Conservation (phyloP, 2,888 invertebrate species). For the Holacanthella duospinosa region DNA sequence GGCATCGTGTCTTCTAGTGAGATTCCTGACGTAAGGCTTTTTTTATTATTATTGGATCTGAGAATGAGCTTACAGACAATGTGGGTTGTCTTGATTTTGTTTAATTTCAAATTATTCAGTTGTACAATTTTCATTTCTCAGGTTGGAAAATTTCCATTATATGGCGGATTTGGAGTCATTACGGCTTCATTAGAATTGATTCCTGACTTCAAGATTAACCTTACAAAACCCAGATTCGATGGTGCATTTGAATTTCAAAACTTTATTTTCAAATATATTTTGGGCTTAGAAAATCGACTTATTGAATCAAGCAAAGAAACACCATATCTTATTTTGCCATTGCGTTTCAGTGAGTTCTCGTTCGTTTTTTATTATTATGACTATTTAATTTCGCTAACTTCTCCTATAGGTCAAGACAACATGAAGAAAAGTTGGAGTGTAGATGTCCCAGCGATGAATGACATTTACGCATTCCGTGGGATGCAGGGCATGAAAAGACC, state of each 20-base stretch:
- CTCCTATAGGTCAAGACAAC: too few relatives aligned
- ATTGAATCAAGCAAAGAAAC: neutral
- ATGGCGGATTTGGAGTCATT: constrained; percentile 13
- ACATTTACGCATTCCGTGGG: neutral
- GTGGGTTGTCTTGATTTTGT: neutral
- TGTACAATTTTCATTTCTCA: neutral
- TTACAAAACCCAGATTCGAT: neutral
- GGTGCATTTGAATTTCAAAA: neutral
- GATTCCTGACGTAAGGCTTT: neutral
- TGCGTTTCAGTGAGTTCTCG: neutral
- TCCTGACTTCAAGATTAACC: neutral
- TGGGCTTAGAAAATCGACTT: constrained; percentile 5
- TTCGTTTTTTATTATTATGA: too few relatives aligned
- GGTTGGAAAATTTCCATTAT: constrained; percentile 15
- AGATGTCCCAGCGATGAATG: neutral
- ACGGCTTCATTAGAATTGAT: neutral
- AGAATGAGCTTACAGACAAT: too few relatives aligned
- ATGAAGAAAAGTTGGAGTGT: too few relatives aligned
- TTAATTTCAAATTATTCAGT: neutral
- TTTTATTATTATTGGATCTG: too few relatives aligned
- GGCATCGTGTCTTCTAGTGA: neutral
- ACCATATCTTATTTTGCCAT: neutral
- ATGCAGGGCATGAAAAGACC: neutral
- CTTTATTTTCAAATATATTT: constrained; percentile 1
- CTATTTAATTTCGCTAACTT: too few relatives aligned